Conservation (phyloP, 2,113 vertebrate species). For the Cettia cetti region DNA sequence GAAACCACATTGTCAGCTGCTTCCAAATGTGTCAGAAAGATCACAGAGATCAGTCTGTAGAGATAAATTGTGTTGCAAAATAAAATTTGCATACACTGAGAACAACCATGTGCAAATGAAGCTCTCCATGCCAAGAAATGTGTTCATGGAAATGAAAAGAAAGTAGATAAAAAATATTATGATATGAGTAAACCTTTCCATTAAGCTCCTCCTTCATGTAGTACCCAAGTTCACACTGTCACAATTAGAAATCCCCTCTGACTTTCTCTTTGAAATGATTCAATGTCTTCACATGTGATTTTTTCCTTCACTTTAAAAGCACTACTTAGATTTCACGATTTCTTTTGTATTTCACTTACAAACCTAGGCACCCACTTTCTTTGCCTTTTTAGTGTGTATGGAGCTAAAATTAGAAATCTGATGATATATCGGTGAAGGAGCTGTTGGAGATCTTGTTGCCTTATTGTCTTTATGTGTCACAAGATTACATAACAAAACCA, state of each 20-base stretch:
- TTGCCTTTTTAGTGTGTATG: not conserved
- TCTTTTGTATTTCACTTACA: not conserved
- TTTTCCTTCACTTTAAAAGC: not conserved
- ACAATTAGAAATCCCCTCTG: not conserved
- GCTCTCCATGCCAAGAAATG: not conserved
- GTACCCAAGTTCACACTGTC: not conserved
- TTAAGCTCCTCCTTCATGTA: not conserved
- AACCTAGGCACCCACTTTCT: not conserved
- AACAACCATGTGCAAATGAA: slow-evolving; percentile 12
- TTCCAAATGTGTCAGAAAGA: slow-evolving; percentile 33
- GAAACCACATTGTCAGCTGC: slow-evolving; percentile 13
- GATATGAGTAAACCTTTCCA: not conserved
- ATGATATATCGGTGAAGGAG: not conserved
- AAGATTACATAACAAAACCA: not conserved
- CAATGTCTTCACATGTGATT: not conserved
- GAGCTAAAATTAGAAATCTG: not conserved
- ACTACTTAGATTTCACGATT: not conserved
- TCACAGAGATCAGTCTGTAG: slow-evolving; percentile 42
- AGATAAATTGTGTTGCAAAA: slow-evolving; percentile 31
- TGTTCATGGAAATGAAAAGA: slow-evolving; percentile 1
- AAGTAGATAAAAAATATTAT: not conserved
- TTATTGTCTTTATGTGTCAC: not conserved
- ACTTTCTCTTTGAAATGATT: not conserved
- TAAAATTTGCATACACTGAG: slow-evolving; percentile 21
- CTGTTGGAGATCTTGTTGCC: not conserved